Evolutionary conservation across 2,113 vertebrate species (phyloP).

Genomic region (Protomyctophum bolini): DNA sequence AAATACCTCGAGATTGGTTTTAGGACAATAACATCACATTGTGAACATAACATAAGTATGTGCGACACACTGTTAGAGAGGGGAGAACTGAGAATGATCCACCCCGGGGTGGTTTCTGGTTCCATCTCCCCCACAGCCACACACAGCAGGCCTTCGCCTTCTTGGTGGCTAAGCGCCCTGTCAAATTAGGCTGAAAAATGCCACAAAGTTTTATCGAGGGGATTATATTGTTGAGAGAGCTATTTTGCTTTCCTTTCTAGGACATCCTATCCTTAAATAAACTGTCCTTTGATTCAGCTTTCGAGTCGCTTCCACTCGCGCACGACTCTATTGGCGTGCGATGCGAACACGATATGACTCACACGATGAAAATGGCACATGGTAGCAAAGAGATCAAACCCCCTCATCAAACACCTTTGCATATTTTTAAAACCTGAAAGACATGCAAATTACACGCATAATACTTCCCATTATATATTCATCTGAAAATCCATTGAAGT

Average conservation of each 20-base stretch:
- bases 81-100: constrained; percentile 19
- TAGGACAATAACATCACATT: too few species aligned
- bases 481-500: constrained; percentile 27
- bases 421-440: constrained; percentile 20
- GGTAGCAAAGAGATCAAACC: background rate
- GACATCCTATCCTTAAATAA: constrained; percentile 13
- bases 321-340: constrained; percentile 19
- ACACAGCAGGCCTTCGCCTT: constrained; percentile 2
- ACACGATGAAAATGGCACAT: background rate
- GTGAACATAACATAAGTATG: too few species aligned
- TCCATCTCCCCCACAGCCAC: constrained; percentile 16
- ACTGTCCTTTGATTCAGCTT: constrained; percentile 35
- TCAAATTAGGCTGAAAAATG: constrained; percentile 40
- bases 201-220: background rate
- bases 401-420: constrained; percentile 31
- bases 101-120: constrained; percentile 10
- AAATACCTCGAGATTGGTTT: too few species aligned
- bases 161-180: constrained; percentile 20
- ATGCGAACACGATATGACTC: background rate
- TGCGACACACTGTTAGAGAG: constrained; percentile 29
- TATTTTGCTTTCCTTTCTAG: background rate
- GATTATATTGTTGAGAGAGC: background rate
- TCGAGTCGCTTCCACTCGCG: constrained; percentile 12
- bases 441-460: constrained; percentile 48
- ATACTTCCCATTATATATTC: constrained; percentile 31